Evolutionary conservation across 2,888 invertebrate species (phyloP), one percentile per base, ranked within the genome.

Genomic region (Ormia ochracea): DNA sequence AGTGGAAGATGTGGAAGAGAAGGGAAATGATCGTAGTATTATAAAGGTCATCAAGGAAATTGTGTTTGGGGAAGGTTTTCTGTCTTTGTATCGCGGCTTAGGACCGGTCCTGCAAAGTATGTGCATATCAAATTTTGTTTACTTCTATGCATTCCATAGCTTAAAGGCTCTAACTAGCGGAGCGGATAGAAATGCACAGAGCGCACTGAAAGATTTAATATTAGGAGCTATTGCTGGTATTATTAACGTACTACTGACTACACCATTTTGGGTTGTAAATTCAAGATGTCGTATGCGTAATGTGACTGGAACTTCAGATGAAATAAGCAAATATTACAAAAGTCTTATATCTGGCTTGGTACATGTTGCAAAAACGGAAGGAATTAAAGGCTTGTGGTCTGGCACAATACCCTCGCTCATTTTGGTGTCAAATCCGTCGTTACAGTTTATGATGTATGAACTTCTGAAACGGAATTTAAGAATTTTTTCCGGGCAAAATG

Each of bases 381-480:
- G 97, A 10, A 82, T 93, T 1, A 87, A 89, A 68, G 93, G 94
- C 0, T 90, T 98, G 31, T 97, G 97, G 96, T 93, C 95, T 28
- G 96, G 97, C 10, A 93, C 95, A 0, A 88, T 94, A 36, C 95
- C 97, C 3, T 97, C 97, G 1, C 89, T 98, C n/a, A 90, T 97
- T 75, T 90, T 98, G 38, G 96, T 96, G 19, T 92, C 94, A 9
- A 98, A 98, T 90, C 98, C 98, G 14, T 96, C 97, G 0, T 93
- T 98, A 81, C 97, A 97, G 88, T 97, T 97, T 87, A 96, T 97
- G 93, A 93, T 96, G 63, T 98, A 98, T 88, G 97, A 98, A 90
- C 90, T 93, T 66, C 90, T 97, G 12, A 98, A 98, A 89, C 91
- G 96, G 74, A 92, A 92, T 83, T 88, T 95, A 19, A 89, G 90